Conservation (phyloP, 2,113 vertebrate genomes). For the Thalassoma bifasciatum region DNA sequence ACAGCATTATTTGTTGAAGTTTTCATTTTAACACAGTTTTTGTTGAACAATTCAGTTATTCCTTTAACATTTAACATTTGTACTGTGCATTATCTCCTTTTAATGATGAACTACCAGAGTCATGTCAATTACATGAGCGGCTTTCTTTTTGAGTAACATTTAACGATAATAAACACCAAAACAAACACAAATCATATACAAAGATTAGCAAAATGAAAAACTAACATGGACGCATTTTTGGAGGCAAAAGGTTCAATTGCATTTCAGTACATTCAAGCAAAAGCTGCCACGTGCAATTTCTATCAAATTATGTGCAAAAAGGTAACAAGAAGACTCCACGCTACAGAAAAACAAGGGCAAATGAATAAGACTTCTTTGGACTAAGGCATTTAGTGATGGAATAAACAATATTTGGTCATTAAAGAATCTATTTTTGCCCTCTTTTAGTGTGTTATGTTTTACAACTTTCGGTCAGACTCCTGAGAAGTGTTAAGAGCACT, state of each 20-base stretch:
- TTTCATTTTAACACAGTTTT: constrained; percentile 3
- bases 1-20: constrained; percentile 35
- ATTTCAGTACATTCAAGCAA: constrained; percentile 58
- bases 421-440: neutral
- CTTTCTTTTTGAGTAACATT: constrained; percentile 20
- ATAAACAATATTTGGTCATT: constrained; percentile 45
- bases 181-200: constrained; percentile 30
- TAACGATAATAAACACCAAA: constrained; percentile 31
- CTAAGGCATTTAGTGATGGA: constrained; percentile 50
- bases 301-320: constrained; percentile 49
- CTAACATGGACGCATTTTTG: constrained; percentile 6
- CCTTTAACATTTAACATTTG: neutral
- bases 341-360: neutral
- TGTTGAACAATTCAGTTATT: neutral
- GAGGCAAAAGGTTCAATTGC: constrained; percentile 23
- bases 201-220: constrained; percentile 18
- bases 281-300: constrained; percentile 59
- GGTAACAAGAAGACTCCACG: constrained; percentile 21
- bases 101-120: constrained; percentile 24
- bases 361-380: constrained; percentile 43
- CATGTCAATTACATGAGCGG: constrained; percentile 42
- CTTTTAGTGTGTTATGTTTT: constrained; percentile 29
- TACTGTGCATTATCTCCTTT: neutral
- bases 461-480: constrained; percentile 26
- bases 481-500: constrained; percentile 15